Percentiles rank a stretch among this genome's conserved stretches.
Conservation (phyloP, 2,888 invertebrate genomes). For the Tenthredo livida region DNA sequence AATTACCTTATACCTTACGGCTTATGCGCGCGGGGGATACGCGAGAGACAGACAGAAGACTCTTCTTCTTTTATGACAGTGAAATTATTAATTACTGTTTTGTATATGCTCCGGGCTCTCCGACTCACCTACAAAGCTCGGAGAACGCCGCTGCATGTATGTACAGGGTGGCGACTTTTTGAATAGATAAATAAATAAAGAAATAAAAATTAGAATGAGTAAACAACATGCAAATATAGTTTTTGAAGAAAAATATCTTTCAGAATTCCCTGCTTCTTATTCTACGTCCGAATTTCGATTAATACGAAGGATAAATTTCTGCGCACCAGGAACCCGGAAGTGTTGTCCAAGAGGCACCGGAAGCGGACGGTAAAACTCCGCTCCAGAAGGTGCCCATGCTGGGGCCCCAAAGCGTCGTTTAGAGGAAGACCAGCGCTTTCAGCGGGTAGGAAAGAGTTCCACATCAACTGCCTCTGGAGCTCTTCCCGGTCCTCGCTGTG, state of each 20-base stretch:
- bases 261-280: neutral
- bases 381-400: conserved; percentile 94
- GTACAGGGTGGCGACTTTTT: neutral
- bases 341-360: conserved; percentile 99
- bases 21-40: conserved; percentile 18
- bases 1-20: conserved; percentile 61
- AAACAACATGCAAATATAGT: neutral
- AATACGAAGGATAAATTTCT: neutral
- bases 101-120: conserved; percentile 57
- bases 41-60: conserved; percentile 51
- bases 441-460: conserved; percentile 95
- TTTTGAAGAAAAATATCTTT: too few species aligned
- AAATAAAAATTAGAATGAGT: neutral
- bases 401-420: conserved; percentile 93
- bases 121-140: conserved; percentile 60
- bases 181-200: neutral
- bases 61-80: conserved; percentile 65
- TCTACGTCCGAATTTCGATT: neutral
- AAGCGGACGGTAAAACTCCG: conserved; percentile 99
- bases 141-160: conserved; percentile 57
- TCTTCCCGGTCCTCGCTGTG: conserved; percentile 99
- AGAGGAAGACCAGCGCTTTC: conserved; percentile 89
- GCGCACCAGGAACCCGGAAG: conserved; percentile 98
- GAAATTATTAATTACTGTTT: conserved; percentile 73
- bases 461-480: conserved; percentile 94